Evolutionary conservation across 2,797 vertebrate genomes (phyloP).

Genomic region (Esox masquinongy): DNA sequence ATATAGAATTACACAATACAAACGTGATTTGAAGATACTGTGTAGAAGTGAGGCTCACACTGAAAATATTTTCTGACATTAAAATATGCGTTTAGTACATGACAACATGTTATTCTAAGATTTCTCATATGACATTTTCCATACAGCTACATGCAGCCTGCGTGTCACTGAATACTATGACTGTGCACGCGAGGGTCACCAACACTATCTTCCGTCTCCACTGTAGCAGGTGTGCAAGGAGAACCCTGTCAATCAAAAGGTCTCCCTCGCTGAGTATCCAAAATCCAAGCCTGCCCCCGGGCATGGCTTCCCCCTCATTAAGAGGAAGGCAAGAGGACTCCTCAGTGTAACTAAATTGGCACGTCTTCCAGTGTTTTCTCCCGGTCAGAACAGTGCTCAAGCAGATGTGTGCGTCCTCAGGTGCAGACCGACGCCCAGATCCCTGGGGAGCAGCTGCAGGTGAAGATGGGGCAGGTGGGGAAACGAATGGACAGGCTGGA

Average conservation of each 20-base stretch:
- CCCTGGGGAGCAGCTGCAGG: conserved; percentile 79
- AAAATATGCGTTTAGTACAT: neutral
- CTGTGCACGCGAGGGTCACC: neutral
- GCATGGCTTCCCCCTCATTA: conserved; percentile 90
- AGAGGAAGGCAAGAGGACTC: conserved; percentile 82
- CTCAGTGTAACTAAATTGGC: neutral
- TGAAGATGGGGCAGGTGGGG: conserved; percentile 81
- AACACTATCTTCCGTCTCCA: neutral
- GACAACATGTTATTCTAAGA: neutral
- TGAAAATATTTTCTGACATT: neutral
- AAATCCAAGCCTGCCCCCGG: conserved; percentile 80
- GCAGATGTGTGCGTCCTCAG: conserved; percentile 58
- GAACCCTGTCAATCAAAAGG: conserved; percentile 79
- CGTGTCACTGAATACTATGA: neutral
- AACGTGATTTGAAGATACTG: conserved; percentile 5
- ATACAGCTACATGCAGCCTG: neutral
- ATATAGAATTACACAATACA: neutral
- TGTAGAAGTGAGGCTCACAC: conserved; percentile 15
- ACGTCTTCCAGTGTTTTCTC: neutral
- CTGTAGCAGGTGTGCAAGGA: conserved; percentile 78
- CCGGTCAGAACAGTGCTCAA: neutral
- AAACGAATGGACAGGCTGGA: conserved; percentile 83
- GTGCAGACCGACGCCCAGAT: conserved; percentile 83
- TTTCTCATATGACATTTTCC: neutral
- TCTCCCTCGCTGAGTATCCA: conserved; percentile 63